Evolutionary conservation across 1,140 invertebrate species (phyloP), one percentile per base, ranked within the genome.

Genomic region (Drosophila erecta): DNA sequence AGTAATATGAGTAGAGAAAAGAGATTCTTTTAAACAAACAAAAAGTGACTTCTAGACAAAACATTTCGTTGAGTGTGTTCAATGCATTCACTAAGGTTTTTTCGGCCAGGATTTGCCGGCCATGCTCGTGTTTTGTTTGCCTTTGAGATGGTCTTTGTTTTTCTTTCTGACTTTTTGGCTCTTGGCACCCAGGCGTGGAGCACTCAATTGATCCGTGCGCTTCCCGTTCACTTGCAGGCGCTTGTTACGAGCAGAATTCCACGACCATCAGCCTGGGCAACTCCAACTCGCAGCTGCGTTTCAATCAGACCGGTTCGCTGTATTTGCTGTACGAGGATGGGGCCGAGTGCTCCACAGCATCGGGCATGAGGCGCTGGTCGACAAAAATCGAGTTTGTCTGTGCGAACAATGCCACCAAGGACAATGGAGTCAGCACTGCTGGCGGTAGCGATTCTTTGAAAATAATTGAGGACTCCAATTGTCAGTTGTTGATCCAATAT

Each of bases 321-420:
- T 94, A 94, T 85, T 90, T 94, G 54, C 93, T 93, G 67, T 94
- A 94, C 71, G 93, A 93, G 22, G 78, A 93, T 62, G 94, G 94
- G 17, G 85, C 90, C 55, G 35, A 79, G 41, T 94, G 93, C 56
- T 60, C 47, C 20, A 44, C 61, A 20, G 46, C 47, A 2, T 10
- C 62, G 7, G 66, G 47, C 43, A 53, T 65, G 65, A 79, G 46
- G 20, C 91, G 78, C 37, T 93, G 93, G 73, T 81, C 90, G 22
- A 94, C 93, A 37, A 81, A 92, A 87, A 94, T 94, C 66, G 91
- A 91, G 74, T 94, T 94, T 78, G 81, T 92, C 54, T 94, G 94
- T 62, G 74, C 90, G 24, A 92, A 93, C 79, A 90, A 80, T 65
- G 86, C 76, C 2, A 66, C 55, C 62, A 83, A 65, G 72, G 90